phyloP scores from a whole-genome alignment of 2,888 invertebrate species.

The Apodemia hepburni region DNA sequence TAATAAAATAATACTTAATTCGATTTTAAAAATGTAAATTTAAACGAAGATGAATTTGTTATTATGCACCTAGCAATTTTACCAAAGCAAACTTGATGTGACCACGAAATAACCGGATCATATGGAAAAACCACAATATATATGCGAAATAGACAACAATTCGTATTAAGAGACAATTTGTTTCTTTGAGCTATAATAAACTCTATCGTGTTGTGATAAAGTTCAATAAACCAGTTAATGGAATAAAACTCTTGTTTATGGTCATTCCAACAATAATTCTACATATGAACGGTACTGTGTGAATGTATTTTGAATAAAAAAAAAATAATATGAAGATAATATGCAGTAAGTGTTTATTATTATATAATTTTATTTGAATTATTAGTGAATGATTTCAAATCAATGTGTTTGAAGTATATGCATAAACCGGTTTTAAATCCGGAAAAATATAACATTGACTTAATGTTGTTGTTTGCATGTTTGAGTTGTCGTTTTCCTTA shows the following conservation, averaged over 20 bases:
- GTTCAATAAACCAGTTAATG: neutral
- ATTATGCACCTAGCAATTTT: too few species aligned
- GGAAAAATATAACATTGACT: neutral
- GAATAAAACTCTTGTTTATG: neutral
- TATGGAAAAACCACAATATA: slow-evolving; percentile 40
- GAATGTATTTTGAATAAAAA: neutral
- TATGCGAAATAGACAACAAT: slow-evolving; percentile 16
- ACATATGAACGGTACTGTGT: slow-evolving; percentile 5
- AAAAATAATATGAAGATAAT: neutral
- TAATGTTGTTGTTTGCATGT: neutral
- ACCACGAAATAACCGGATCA: slow-evolving; percentile 36
- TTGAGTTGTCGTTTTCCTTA: neutral
- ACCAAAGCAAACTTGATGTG: too few species aligned
- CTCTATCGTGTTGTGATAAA: neutral
- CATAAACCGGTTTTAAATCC: neutral
- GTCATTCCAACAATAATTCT: slow-evolving; percentile 2
- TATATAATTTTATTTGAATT: too few species aligned
- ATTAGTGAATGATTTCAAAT: too few species aligned
- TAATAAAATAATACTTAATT: too few species aligned
- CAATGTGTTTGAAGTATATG: neutral
- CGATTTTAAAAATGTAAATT: too few species aligned
- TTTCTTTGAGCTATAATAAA: neutral
- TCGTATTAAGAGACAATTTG: slow-evolving; percentile 18
- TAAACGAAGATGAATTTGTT: neutral
- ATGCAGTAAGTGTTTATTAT: neutral